Evolutionary conservation across 2,888 invertebrate genomes (phyloP), one percentile per base, ranked within the genome.

Genomic region (Mesorhabditis belari): DNA sequence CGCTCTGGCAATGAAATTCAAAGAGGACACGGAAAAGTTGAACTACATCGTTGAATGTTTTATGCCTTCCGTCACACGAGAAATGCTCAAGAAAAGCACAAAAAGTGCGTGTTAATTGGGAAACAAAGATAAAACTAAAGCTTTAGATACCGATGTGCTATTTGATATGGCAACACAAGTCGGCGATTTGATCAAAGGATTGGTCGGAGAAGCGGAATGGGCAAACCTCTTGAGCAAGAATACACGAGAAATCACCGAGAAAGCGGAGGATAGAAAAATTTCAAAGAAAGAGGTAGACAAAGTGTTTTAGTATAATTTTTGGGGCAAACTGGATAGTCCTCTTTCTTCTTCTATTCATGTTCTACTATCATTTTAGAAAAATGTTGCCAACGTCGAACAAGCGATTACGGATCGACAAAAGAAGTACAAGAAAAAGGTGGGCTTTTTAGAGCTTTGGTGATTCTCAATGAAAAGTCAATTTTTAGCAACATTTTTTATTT

Each of bases 71-170:
- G 44, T 77, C 21, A 70, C 70, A 23, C 65, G 77, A 56, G 77
- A 77, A 60, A 59, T 77, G 58, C 68, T 63, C 50, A 63, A 64
- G 25, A 74, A 75, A 59, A 65, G 69, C 19, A 62, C 64, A 12
- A 54, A 57, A 19, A 54, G 71, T 71, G 50, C 54, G 64, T 64
- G 52, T 25, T 25, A 52, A 19, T 19, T 44, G 19, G 50, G n/a
- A 9, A 17, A 61, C 2, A n/a, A 21, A 35, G 21, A 57, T 51
- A 19, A 9, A 17, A 17, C 49, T 5, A 29, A 9, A 24, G 60
- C 62, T 74, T 62, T 55, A 75, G 75, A 61, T 23, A 62, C 71
- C 28, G 75, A 76, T 23, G 71, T 75, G 27, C 61, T 77, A 23
- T 65, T 57, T 23, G 66, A 65, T 9, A 27, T 76, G 53, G 69